A percentile compares a stretch with the other conserved stretches of the same genome.
phyloP scores from a whole-genome alignment of 2,888 invertebrate species.

The Drosophila flavopinicola region DNA sequence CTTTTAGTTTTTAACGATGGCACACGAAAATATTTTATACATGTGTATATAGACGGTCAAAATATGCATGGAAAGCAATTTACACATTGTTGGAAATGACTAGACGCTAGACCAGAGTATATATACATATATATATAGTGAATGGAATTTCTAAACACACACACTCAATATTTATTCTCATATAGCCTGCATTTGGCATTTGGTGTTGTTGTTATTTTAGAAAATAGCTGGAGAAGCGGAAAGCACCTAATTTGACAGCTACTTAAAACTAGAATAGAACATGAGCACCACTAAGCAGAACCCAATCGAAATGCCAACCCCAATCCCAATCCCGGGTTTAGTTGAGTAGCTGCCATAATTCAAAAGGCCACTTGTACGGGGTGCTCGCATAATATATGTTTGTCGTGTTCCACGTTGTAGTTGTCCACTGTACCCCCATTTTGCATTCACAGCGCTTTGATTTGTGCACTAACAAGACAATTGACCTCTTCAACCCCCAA shows the following conservation, averaged over 20 bases:
- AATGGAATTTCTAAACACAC: constrained; percentile 10
- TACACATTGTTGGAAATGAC: constrained; percentile 68
- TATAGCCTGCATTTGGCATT: constrained; percentile 27
- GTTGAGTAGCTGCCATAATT: constrained; percentile 48
- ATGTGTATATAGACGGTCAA: constrained; percentile 3
- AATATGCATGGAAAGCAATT: constrained; percentile 63
- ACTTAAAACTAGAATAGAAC: constrained; percentile 37
- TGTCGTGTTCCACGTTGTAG: too few species aligned
- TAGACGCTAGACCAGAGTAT: constrained; percentile 27
- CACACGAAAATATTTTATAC: constrained; percentile 49
- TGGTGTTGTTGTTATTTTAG: constrained; percentile 15
- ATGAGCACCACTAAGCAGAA: background rate
- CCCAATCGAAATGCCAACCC: constrained; percentile 13
- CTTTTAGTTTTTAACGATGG: constrained; percentile 58
- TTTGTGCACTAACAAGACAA: constrained; percentile 66
- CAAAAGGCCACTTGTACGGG: constrained; percentile 34
- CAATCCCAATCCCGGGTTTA: background rate
- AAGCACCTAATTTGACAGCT: constrained; percentile 42
- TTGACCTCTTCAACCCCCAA: constrained; percentile 55
- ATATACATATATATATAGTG: constrained; percentile 9
- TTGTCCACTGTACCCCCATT: background rate
- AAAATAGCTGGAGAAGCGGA: constrained; percentile 14
- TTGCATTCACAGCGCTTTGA: constrained; percentile 55
- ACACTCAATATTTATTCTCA: background rate
- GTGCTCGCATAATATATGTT: constrained; percentile 9